Evolutionary conservation across 2,888 invertebrate species (phyloP).

Genomic region (Falcaria lacertinaria): DNA sequence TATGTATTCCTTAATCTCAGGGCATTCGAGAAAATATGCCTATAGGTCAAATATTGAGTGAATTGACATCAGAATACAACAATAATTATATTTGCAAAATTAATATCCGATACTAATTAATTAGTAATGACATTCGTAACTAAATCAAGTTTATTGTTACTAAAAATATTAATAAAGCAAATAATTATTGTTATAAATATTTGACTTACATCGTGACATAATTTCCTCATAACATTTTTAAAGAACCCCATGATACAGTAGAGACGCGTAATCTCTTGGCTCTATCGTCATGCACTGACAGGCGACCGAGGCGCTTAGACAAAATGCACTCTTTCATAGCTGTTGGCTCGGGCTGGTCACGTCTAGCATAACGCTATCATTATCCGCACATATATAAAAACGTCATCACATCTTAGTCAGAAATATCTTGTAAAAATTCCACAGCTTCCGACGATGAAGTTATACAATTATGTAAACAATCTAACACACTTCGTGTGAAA

Average conservation of each 20-base stretch:
- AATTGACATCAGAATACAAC: no score
- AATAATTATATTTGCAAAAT: no score
- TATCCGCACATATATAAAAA: conserved; percentile 33
- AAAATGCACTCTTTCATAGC: not conserved
- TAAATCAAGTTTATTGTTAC: no score
- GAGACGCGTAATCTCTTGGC: conserved; percentile 21
- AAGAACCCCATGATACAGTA: conserved; percentile 39
- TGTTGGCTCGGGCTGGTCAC: conserved; percentile 28
- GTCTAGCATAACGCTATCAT: conserved; percentile 40
- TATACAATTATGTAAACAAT: conserved; percentile 40
- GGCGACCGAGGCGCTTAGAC: conserved; percentile 1
- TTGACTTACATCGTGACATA: conserved; percentile 40
- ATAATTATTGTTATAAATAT: no score
- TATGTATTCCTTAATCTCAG: no score
- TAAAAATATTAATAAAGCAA: no score
- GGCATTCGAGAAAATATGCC: no score
- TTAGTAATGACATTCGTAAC: no score
- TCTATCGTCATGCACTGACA: conserved; percentile 18
- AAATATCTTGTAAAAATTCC: conserved; percentile 53
- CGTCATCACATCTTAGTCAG: conserved; percentile 22
- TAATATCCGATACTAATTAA: no score
- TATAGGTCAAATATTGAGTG: no score
- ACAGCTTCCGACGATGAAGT: conserved; percentile 34
- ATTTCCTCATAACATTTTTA: conserved; percentile 40
- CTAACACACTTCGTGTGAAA: conserved; percentile 17